Percentiles rank a stretch among this genome's conserved stretches.
phyloP scores from a whole-genome alignment of 2,113 vertebrate genomes.

The Phyllostomus discolor region DNA sequence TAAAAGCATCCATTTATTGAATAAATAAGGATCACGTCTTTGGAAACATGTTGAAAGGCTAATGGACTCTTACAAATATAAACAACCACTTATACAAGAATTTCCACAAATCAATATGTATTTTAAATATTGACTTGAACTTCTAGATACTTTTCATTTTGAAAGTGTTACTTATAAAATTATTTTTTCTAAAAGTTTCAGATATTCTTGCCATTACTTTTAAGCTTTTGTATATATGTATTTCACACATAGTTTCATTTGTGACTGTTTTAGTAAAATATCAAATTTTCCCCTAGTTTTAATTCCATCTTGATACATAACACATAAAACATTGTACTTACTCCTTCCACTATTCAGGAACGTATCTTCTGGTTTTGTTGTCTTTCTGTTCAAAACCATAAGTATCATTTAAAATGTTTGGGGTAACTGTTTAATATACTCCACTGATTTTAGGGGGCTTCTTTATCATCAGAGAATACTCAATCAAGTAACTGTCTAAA shows the following conservation, averaged over 20 bases:
- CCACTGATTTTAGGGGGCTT: not conserved
- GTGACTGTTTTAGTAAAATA: not conserved
- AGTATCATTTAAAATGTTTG: not conserved
- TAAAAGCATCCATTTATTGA: not conserved
- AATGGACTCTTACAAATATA: not conserved
- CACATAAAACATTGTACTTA: not conserved
- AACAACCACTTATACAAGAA: not conserved
- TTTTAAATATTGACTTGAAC: not conserved
- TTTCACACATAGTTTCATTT: not conserved
- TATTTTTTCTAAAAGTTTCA: not conserved
- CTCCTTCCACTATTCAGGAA: not conserved
- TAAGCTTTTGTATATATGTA: not conserved
- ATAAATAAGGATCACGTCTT: not conserved
- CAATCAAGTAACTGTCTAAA: not conserved
- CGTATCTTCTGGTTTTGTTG: not conserved
- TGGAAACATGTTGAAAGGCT: not conserved
- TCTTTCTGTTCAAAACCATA: not conserved
- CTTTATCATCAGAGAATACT: not conserved
- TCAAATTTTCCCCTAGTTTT: not conserved
- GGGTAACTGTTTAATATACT: not conserved
- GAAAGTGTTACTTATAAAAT: not conserved
- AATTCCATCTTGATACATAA: not conserved
- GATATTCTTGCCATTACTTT: not conserved
- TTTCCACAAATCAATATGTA: not conserved
- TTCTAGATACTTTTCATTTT: not conserved